Conservation (phyloP, 1,140 invertebrate species). For the Mylabris phalerata region DNA sequence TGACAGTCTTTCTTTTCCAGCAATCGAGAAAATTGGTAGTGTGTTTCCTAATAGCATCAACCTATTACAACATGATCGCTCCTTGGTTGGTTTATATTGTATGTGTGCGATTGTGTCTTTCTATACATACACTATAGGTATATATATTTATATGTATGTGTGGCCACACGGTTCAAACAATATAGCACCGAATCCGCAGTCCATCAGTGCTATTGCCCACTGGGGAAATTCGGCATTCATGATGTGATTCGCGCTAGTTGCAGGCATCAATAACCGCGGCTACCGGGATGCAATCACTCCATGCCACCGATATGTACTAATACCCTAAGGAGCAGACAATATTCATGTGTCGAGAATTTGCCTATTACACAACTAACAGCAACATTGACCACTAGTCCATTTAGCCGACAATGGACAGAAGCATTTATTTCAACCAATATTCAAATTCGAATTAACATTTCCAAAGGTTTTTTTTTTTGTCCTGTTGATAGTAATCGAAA, state of each 20-base stretch:
- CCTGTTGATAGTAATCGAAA: no score
- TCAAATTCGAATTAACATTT: no score
- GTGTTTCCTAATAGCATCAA: constrained; percentile 13
- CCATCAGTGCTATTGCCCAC: constrained; percentile 36
- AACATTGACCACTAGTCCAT: constrained; percentile 3
- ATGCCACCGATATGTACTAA: constrained; percentile 27
- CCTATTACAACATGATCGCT: constrained; percentile 15
- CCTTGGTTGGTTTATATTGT: constrained; percentile 5
- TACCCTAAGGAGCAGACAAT: constrained; percentile 23
- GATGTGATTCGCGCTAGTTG: constrained; percentile 37
- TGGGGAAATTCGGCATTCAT: constrained; percentile 38
- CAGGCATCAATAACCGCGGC: constrained; percentile 34
- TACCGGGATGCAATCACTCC: constrained; percentile 28
- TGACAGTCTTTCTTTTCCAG: constrained; percentile 7
- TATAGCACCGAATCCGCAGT: constrained; percentile 28
- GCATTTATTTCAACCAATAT: no score
- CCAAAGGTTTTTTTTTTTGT: no score
- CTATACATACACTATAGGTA: no score
- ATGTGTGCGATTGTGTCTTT: no score
- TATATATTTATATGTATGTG: not conserved
- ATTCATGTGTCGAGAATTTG: constrained; percentile 16
- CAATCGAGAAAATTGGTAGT: constrained; percentile 12
- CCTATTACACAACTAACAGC: constrained; percentile 2
- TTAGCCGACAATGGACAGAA: no score
- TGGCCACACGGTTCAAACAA: constrained; percentile 20